Percentiles rank a stretch among this genome's conserved stretches.
phyloP scores from a whole-genome alignment of 2,797 vertebrate species.

The Ambastaia sidthimunki region DNA sequence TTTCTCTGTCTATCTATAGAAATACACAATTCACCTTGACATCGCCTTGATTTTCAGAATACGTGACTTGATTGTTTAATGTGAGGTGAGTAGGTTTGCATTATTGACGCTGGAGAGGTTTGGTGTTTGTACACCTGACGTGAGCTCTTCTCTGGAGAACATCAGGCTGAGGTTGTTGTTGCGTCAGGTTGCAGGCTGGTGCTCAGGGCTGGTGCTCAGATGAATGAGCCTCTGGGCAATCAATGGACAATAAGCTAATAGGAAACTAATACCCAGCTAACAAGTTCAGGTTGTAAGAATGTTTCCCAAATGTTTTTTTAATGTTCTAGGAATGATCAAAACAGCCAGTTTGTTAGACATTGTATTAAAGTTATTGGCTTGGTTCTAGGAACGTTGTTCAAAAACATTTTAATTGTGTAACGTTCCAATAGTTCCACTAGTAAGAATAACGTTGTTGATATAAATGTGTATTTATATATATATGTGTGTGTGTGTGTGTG shows the following conservation, averaged over 20 bases:
- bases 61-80: slow-evolving; percentile 33
- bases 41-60: slow-evolving; percentile 8
- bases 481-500: too few relatives aligned
- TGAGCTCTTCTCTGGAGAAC: slow-evolving; percentile 51
- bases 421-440: too few relatives aligned
- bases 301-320: too few relatives aligned
- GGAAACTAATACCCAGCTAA: slow-evolving; percentile 23
- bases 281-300: too few relatives aligned
- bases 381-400: too few relatives aligned
- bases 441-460: too few relatives aligned
- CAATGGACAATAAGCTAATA: slow-evolving; percentile 51
- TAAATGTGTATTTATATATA: too few relatives aligned
- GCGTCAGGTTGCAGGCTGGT: slow-evolving; percentile 43
- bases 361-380: too few relatives aligned
- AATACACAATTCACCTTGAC: slow-evolving; percentile 6
- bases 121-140: slow-evolving; percentile 45
- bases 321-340: too few relatives aligned
- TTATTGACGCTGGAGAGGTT: slow-evolving; percentile 53
- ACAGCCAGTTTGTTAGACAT: too few relatives aligned
- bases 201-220: slow-evolving; percentile 30
- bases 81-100: slow-evolving; percentile 54
- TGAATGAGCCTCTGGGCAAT: slow-evolving; percentile 43
- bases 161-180: slow-evolving; percentile 49
- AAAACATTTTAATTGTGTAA: too few relatives aligned
- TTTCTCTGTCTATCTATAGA: not conserved